Percentiles rank a stretch among this genome's conserved stretches.
Evolutionary conservation across 53 echinoderm and acorn worm species (phyloP).

Genomic region (Actinopyga echinites): DNA sequence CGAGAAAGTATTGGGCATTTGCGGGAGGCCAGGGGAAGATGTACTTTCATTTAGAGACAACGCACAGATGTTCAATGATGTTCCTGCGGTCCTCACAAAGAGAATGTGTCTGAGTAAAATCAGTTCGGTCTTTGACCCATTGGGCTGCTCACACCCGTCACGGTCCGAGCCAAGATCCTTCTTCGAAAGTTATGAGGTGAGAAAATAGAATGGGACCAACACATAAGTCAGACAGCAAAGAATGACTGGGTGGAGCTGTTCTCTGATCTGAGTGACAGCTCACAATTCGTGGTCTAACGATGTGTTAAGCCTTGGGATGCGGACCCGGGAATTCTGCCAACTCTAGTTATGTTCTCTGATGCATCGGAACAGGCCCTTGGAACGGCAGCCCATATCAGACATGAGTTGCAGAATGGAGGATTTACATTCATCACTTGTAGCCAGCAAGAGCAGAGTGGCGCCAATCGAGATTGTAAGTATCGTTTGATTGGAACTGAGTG

Average conservation of each 20-base stretch:
- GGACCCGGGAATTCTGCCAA: not conserved
- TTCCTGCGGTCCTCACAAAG: constrained; percentile 13
- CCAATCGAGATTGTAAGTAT: constrained; percentile 42
- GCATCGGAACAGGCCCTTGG: constrained; percentile 60
- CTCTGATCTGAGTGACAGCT: not conserved
- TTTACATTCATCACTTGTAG: constrained; percentile 31
- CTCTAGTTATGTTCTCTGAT: constrained; percentile 30
- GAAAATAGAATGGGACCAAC: constrained; percentile 43
- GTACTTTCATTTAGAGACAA: not conserved
- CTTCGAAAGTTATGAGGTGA: constrained; percentile 39
- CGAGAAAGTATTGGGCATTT: constrained; percentile 29
- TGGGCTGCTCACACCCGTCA: constrained; percentile 43
- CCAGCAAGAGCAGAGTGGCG: constrained; percentile 50
- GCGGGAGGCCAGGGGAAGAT: not conserved
- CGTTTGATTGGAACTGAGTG: constrained; percentile 54
- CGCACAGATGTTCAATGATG: not conserved
- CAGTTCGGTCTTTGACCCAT: constrained; percentile 40
- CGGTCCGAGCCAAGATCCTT: constrained; percentile 52
- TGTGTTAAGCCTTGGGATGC: not conserved
- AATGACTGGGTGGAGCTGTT: constrained; percentile 24
- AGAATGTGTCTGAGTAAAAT: constrained; percentile 40
- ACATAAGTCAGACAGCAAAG: not conserved
- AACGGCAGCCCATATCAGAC: constrained; percentile 46
- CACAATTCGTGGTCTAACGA: not conserved
- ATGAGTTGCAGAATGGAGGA: constrained; percentile 21